These are phyloP conservation scores for Schrankia costaestrigalis DNA, from an alignment of 2,888 invertebrate genomes.

Conservation along the genomic window DNA sequence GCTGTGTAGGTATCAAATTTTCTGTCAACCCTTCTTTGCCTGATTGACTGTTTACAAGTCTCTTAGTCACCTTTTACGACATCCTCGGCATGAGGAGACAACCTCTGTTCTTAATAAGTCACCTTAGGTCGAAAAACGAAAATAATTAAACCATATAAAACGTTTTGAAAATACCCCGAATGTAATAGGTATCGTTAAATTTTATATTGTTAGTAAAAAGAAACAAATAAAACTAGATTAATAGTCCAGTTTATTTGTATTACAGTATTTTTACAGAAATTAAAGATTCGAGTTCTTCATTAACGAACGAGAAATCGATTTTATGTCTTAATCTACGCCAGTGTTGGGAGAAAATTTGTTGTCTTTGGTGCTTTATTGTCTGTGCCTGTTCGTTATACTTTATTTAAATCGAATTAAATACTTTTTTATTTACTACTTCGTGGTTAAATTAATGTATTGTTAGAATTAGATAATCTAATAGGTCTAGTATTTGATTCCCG, in stretches of 20 bases:
- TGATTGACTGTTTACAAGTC: too few relatives aligned
- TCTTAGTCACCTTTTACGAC: too few relatives aligned
- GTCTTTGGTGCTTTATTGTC: slow-evolving; percentile 30
- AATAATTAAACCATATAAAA: slow-evolving; percentile 18
- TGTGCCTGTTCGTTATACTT: slow-evolving; percentile 14
- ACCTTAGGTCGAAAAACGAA: too few relatives aligned
- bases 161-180: slow-evolving; percentile 19
- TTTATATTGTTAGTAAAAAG: slow-evolving; percentile 33
- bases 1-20: too few relatives aligned
- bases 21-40: too few relatives aligned
- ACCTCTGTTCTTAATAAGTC: too few relatives aligned
- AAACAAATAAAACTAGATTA: slow-evolving; percentile 34
- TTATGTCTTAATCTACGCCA: slow-evolving; percentile 51
- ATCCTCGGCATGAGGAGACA: too few relatives aligned
- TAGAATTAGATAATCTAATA: too few relatives aligned
- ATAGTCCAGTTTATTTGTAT: slow-evolving; percentile 44
- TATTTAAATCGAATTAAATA: slow-evolving; percentile 5
- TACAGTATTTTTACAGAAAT: slow-evolving; percentile 43
- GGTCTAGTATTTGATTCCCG: too few relatives aligned
- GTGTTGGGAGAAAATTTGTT: slow-evolving; percentile 24
- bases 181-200: slow-evolving; percentile 19
- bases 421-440: background rate
- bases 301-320: slow-evolving; percentile 44
- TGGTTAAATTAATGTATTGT: slow-evolving; percentile 8
- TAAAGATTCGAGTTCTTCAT: slow-evolving; percentile 46